Conservation (phyloP, 2,888 invertebrate genomes). For the Agrochola lychnidis region DNA sequence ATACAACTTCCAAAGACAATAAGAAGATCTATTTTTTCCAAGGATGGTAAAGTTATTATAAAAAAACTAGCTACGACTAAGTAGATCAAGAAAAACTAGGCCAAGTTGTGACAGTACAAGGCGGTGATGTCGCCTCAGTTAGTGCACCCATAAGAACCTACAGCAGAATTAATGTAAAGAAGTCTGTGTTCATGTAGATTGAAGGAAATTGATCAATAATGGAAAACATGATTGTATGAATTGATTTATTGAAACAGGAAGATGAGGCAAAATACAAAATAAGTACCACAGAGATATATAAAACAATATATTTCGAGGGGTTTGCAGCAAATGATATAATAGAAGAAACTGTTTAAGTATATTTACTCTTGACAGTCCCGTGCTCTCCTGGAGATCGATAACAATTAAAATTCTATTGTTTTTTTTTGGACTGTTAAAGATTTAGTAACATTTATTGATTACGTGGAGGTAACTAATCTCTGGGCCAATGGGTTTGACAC, state of each 20-base stretch:
- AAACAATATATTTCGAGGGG: no score
- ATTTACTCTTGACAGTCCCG: no score
- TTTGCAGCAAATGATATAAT: background rate
- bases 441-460: background rate
- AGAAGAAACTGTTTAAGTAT: background rate
- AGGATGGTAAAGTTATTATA: constrained; percentile 9
- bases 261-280: background rate
- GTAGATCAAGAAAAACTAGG: constrained; percentile 32
- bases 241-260: constrained; percentile 31
- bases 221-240: constrained; percentile 22
- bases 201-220: constrained; percentile 40
- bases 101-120: constrained; percentile 40
- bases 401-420: no score
- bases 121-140: constrained; percentile 49
- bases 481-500: no score
- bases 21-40: background rate
- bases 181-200: constrained; percentile 33
- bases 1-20: constrained; percentile 13
- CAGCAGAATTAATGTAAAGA: constrained; percentile 11
- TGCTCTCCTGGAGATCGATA: no score
- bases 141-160: constrained; percentile 34
- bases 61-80: constrained; percentile 20
- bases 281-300: background rate
- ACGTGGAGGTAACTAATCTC: background rate
- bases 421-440: no score